phyloP scores from a whole-genome alignment of 2,888 invertebrate species.

The Malthinus seriepunctatus region DNA sequence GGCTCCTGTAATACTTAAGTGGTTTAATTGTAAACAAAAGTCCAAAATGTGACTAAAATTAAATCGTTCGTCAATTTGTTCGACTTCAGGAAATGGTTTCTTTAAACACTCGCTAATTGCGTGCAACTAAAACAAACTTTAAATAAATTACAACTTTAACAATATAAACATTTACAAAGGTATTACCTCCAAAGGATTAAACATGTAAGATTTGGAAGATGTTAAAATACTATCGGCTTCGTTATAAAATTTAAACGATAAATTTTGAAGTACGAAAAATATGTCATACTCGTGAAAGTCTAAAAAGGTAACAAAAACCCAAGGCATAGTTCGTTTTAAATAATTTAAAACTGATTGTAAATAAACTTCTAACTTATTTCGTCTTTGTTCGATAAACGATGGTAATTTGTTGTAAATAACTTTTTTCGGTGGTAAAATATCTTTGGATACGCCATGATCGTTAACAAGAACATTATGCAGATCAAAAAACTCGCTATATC shows the following conservation, averaged over 20 bases:
- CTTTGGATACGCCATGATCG: slow-evolving; percentile 81
- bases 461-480: slow-evolving; percentile 82
- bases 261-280: slow-evolving; percentile 79
- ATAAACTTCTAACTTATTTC: slow-evolving; percentile 79
- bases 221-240: slow-evolving; percentile 72
- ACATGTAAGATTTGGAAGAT: slow-evolving; percentile 65
- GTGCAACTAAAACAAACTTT: slow-evolving; percentile 67
- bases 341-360: slow-evolving; percentile 76
- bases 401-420: slow-evolving; percentile 88
- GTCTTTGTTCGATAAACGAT: slow-evolving; percentile 82
- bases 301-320: slow-evolving; percentile 80
- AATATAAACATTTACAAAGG: background rate
- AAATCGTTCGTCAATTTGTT: slow-evolving; percentile 76
- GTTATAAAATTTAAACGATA: slow-evolving; percentile 77
- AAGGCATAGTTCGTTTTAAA: slow-evolving; percentile 78
- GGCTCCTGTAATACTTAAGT: slow-evolving; percentile 70
- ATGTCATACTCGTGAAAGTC: slow-evolving; percentile 90
- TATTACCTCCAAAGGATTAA: slow-evolving; percentile 77
- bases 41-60: slow-evolving; percentile 92
- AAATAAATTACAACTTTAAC: slow-evolving; percentile 4
- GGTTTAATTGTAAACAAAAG: slow-evolving; percentile 77
- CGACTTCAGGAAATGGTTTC: slow-evolving; percentile 80
- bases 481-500: slow-evolving; percentile 90
- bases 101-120: slow-evolving; percentile 89
- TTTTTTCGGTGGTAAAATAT: slow-evolving; percentile 91